Conservation (phyloP, 2,113 vertebrate species). For the Grus americana region DNA sequence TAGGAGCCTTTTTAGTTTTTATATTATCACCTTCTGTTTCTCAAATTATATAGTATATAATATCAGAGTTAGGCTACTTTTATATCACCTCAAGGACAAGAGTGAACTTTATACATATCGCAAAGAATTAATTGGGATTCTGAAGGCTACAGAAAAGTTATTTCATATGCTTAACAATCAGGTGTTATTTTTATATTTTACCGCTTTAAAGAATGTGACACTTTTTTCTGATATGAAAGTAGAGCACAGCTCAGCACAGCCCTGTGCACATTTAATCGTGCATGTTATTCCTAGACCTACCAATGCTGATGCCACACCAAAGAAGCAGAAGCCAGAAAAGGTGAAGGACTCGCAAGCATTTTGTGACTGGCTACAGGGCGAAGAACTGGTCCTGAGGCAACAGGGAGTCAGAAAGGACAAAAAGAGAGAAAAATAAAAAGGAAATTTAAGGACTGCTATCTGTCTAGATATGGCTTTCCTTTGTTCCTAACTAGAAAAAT, state of each 20-base stretch:
- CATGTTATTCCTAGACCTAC: neutral
- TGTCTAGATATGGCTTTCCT: neutral
- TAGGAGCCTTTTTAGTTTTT: neutral
- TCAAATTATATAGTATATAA: neutral
- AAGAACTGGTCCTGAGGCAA: neutral
- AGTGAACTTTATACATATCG: neutral
- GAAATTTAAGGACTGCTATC: neutral
- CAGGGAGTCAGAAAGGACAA: neutral
- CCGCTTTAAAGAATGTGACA: neutral
- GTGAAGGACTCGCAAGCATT: neutral
- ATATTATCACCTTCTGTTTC: constrained; percentile 27
- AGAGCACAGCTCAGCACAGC: neutral
- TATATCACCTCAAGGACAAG: neutral
- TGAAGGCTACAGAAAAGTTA: neutral
- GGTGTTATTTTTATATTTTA: neutral
- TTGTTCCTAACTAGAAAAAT: neutral
- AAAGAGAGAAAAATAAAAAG: neutral
- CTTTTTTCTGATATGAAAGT: neutral
- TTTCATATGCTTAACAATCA: neutral
- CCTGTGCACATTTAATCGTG: neutral
- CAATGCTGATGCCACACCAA: neutral
- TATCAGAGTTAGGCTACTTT: neutral
- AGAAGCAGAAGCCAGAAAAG: neutral
- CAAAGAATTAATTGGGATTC: neutral
- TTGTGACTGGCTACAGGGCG: neutral